Evolutionary conservation across 2,888 invertebrate species (phyloP).

Genomic region (Lysandra coridon): DNA sequence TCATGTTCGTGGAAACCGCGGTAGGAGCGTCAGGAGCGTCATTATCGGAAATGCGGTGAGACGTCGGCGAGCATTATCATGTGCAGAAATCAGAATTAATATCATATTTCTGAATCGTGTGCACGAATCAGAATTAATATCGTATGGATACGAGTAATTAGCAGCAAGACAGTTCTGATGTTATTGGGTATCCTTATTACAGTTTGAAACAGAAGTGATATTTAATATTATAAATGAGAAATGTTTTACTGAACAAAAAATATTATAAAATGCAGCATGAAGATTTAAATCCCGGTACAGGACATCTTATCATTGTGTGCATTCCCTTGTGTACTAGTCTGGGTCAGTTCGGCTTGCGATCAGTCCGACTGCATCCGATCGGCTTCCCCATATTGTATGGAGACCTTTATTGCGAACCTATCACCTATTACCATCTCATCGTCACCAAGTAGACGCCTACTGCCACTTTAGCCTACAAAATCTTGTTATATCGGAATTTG

Average conservation of each 20-base stretch:
- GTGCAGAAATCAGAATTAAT: constrained; percentile 11
- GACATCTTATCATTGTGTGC: no score
- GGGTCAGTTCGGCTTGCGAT: no score
- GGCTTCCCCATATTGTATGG: neutral
- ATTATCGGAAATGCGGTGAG: constrained; percentile 3
- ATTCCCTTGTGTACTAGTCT: no score
- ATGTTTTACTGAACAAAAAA: neutral
- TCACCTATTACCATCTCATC: neutral
- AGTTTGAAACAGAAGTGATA: neutral
- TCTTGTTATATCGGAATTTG: constrained; percentile 19
- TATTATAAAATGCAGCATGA: neutral
- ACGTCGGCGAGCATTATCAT: neutral
- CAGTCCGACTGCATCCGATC: neutral
- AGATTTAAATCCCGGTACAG: neutral
- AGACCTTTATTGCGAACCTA: neutral
- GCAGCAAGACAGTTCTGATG: no score
- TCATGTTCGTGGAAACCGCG: neutral
- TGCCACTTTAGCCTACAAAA: constrained; percentile 11
- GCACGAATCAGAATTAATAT: neutral
- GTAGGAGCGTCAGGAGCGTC: neutral
- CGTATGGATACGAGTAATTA: neutral
- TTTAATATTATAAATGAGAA: neutral
- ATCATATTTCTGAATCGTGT: neutral
- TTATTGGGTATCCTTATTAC: no score
- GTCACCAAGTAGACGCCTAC: neutral